Evolutionary conservation across 2,888 invertebrate genomes (phyloP), one percentile per base, ranked within the genome.

Genomic region (Nemotelus pantherinus): DNA sequence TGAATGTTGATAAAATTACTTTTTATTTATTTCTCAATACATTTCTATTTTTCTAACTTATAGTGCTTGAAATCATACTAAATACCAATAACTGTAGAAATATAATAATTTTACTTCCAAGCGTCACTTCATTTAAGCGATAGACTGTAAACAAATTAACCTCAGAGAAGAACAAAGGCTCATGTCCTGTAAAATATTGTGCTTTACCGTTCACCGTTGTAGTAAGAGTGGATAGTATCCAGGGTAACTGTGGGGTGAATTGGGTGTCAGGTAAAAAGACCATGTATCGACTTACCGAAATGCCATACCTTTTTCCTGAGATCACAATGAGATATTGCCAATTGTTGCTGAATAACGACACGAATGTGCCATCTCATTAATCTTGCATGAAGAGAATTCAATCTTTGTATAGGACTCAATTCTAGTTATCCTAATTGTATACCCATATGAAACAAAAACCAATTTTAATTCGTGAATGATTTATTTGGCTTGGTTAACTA

Each of bases 251-350:
- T 6, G 10, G 47, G 45, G 45, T 63, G 45, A 25, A 53, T 5
- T 10, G n/a, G 43, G 48, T 44, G 57, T 53, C 71, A 55, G 71
- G 53, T 71, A 41, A 53, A 55, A 48, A n/a, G 68, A 44, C 71
- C 25, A 71, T 57, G 55, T 71, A 71, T 71, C 55, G 57, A 71
- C 45, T 68, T 43, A 71, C 55, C 55, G 41, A 53, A 57, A 71
- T 48, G 53, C 53, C n/a, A 68, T 57, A 41, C 71, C 65, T 65
- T 65, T 55, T 55, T 6, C 55, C 68, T 6, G 68, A 3, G 50
- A 25, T 39, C 50, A 65, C 44, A 3, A 25, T 50, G 68, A 68
- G 50, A 68, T 50, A 71, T 57, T 43, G 71, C 55, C 41, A 71
- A 55, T 71, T 43, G 71, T 41, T 57, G 44, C 71, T 71, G 44